Percentiles rank a stretch among this genome's conserved stretches.
phyloP scores from a whole-genome alignment of 2,888 invertebrate species.

The Drosophila incognita region DNA sequence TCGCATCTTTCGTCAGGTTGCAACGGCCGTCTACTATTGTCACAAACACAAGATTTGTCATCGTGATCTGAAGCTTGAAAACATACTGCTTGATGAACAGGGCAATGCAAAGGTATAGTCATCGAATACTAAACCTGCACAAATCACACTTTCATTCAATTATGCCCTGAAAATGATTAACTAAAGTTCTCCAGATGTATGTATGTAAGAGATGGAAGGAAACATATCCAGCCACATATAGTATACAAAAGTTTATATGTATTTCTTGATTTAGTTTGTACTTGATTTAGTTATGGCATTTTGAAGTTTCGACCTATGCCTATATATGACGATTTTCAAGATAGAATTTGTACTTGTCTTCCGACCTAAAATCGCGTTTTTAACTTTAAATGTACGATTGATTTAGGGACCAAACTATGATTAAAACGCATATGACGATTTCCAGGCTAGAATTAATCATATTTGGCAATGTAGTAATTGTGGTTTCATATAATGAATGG shows the following conservation, averaged over 20 bases:
- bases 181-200: too few species aligned
- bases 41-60: constrained; percentile 99
- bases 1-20: constrained; percentile 97
- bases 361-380: too few species aligned
- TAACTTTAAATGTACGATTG: too few species aligned
- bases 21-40: constrained; percentile 98
- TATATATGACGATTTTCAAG: too few species aligned
- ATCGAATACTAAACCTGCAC: too few species aligned
- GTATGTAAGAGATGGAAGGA: background rate
- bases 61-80: constrained; percentile 97
- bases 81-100: constrained; percentile 95
- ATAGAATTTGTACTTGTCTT: too few species aligned
- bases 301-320: too few species aligned
- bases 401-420: too few species aligned
- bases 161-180: too few species aligned
- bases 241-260: background rate
- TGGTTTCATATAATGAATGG: background rate
- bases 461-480: background rate
- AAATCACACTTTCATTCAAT: background rate
- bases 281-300: background rate
- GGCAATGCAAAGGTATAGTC: constrained; percentile 94
- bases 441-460: too few species aligned
- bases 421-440: too few species aligned
- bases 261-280: background rate
- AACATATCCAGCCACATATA: background rate